Base-by-base conservation (phyloP, 1,140 invertebrate genomes). In the Oreohelix idahoensis region DNA sequence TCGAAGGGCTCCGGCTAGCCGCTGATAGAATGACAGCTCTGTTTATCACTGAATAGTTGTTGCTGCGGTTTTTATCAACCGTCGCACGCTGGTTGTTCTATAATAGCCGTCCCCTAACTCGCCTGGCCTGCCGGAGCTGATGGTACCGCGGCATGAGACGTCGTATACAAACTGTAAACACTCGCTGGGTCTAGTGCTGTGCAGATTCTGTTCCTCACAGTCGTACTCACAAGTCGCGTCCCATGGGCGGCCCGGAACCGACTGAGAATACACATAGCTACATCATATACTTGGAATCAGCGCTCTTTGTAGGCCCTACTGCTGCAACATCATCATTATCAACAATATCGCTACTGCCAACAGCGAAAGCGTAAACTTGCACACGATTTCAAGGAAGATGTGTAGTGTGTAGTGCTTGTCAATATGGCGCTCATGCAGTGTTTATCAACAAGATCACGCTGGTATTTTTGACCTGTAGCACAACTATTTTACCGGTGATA, bases 11-110 rank as follows among this genome's bases (percentile, higher is more conserved):
- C 17, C 29, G n/a, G 8, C 10, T 5, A 32, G 32, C n/a, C 63
- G 63, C 20, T 23, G 63, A 29, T 29, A 23, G 29, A 32, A 15
- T 66, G 63, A 66, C 63, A 32, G 29, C 8, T 29, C n/a, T 66
- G 63, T 66, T 66, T 66, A 66, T 66, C 63, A 32, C n/a, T 66
- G 63, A 66, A 66, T 13, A 66, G 63, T 66, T 66, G 63, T 66
- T 66, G 63, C 32, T 66, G n/a, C 29, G n/a, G 63, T 66, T 66
- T 66, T 66, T 66, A 66, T 66, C 63, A 66, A 17, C 63, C 29
- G 29, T 35, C 63, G 63, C 63, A 29, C 29, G 63, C 63, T 66
- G 63, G 63, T 66, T 66, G 63, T 66, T 17, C 63, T 66, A 32
- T 32, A 66, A 17, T 66, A 66, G 53, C 63, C n/a, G 29, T 66